Evolutionary conservation across 1,140 invertebrate genomes (phyloP).

Genomic region (Neodiprion pinetum): DNA sequence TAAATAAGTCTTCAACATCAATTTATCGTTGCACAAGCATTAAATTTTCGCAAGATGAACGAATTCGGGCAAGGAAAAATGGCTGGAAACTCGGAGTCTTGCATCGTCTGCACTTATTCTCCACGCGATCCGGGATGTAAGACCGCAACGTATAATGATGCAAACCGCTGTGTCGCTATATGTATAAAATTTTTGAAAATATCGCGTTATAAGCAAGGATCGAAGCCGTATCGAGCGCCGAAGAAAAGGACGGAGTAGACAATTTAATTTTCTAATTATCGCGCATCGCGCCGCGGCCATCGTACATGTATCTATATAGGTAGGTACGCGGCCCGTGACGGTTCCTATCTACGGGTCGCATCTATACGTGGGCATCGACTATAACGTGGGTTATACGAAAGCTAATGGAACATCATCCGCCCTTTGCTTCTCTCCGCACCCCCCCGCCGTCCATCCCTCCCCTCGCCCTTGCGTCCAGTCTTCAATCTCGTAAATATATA

Average conservation of each 20-base stretch:
- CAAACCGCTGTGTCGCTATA: background rate
- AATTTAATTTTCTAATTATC: constrained; percentile 64
- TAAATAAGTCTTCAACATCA: too few relatives aligned
- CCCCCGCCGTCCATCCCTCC: background rate
- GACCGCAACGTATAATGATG: background rate
- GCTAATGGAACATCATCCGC: constrained; percentile 49
- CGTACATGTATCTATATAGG: background rate
- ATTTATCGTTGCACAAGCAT: too few relatives aligned
- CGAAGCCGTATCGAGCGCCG: background rate
- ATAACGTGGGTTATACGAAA: constrained; percentile 43
- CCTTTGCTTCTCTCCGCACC: background rate
- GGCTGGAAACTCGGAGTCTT: too few relatives aligned
- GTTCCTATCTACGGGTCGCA: constrained; percentile 54
- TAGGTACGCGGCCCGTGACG: constrained; percentile 24
- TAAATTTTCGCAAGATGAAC: too few relatives aligned
- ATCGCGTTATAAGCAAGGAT: too few relatives aligned
- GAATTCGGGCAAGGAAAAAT: too few relatives aligned
- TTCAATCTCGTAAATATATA: background rate
- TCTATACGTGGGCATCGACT: constrained; percentile 32
- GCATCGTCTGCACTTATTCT: background rate
- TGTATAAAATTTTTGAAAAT: too few relatives aligned
- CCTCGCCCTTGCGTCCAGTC: background rate
- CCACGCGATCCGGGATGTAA: background rate
- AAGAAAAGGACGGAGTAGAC: constrained; percentile 37
- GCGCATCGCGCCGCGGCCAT: constrained; percentile 12